Evolutionary conservation across 2,797 vertebrate species (phyloP).

Genomic region (Aeoliscus strigatus): DNA sequence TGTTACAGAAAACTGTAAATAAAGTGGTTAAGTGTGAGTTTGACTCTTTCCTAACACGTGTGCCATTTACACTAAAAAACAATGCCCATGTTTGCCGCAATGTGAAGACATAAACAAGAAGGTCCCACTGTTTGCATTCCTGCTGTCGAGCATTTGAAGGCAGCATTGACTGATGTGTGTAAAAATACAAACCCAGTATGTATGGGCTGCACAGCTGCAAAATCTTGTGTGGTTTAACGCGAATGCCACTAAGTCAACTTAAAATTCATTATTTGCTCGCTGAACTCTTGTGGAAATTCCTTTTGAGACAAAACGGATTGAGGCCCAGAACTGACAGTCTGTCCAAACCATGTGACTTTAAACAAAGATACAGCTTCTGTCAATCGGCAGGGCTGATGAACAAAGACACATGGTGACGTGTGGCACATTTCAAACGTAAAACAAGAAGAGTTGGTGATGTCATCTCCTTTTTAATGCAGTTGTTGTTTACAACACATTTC

Average conservation of each 20-base stretch:
- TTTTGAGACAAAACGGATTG: constrained; percentile 24
- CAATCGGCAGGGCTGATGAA: constrained; percentile 1
- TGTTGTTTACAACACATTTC: constrained; percentile 27
- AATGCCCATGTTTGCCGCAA: constrained; percentile 50
- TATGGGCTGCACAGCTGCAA: constrained; percentile 50
- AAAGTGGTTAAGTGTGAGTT: neutral
- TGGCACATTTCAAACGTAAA: neutral
- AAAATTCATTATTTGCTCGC: constrained; percentile 38
- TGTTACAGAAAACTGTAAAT: too few species aligned
- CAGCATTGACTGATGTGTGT: constrained; percentile 59
- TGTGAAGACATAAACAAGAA: constrained; percentile 68
- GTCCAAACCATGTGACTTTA: constrained; percentile 16
- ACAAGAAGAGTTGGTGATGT: neutral
- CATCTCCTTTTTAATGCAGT: constrained; percentile 26
- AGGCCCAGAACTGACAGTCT: constrained; percentile 21
- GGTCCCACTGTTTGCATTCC: constrained; percentile 68
- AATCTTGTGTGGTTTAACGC: constrained; percentile 47
- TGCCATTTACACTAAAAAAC: constrained; percentile 18
- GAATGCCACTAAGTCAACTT: constrained; percentile 45
- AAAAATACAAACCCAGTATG: constrained; percentile 59
- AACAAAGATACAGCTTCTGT: constrained; percentile 14
- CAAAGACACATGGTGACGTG: neutral
- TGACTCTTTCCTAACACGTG: constrained; percentile 36
- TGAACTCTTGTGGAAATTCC: constrained; percentile 26
- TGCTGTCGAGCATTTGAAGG: constrained; percentile 61